Percentiles rank a stretch among this genome's conserved stretches.
phyloP scores from a whole-genome alignment of 2,113 vertebrate species.

The Chaetodon trifascialis region DNA sequence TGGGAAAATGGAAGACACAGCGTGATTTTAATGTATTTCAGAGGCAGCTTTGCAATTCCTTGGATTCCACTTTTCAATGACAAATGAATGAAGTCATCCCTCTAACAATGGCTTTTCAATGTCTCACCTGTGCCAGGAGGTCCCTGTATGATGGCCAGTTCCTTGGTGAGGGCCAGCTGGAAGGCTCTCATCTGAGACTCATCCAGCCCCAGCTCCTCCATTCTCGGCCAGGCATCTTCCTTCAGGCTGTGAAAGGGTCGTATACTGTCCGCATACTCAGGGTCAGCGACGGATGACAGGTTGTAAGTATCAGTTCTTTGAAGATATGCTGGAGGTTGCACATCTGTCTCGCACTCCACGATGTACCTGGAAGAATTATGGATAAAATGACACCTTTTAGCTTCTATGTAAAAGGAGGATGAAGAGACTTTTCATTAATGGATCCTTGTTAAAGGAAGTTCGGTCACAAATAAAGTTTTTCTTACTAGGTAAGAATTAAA shows the following conservation, averaged over 20 bases:
- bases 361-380: conserved; percentile 85
- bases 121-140: conserved; percentile 93
- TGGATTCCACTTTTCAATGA: not conserved
- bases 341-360: conserved; percentile 87
- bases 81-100: not conserved
- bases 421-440: not conserved
- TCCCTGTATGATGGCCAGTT: conserved; percentile 95
- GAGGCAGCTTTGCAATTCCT: not conserved
- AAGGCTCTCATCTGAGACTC: conserved; percentile 92
- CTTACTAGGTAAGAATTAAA: not conserved
- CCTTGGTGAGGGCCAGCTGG: conserved; percentile 92
- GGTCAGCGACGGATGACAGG: conserved; percentile 77
- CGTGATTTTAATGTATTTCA: not conserved
- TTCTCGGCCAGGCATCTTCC: conserved; percentile 86
- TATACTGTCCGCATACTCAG: conserved; percentile 26
- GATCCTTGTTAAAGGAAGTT: not conserved
- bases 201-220: conserved; percentile 89
- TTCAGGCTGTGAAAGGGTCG: conserved; percentile 81
- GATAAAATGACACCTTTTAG: not conserved
- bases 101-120: conserved; percentile 8
- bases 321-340: conserved; percentile 88
- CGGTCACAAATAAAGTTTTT: not conserved
- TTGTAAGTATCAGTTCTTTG: conserved; percentile 77
- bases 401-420: not conserved
- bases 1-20: conserved; percentile 66